Evolutionary conservation across 2,797 vertebrate genomes (phyloP).

Genomic region (Knipowitschia caucasica): DNA sequence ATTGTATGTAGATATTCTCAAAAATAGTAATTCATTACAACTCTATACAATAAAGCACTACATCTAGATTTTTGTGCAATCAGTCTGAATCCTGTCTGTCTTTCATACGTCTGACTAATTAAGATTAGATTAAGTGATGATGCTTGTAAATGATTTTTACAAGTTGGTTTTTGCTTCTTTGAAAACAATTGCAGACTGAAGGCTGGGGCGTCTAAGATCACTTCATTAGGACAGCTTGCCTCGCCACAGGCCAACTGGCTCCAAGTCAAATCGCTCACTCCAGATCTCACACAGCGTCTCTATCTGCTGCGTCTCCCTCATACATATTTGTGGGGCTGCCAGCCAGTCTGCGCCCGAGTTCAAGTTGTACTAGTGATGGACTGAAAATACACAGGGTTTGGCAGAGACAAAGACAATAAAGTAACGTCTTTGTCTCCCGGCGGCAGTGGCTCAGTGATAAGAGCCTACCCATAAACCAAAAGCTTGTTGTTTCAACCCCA

Average conservation of each 20-base stretch:
- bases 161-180: conserved; percentile 27
- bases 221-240: conserved; percentile 65
- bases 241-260: conserved; percentile 62
- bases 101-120: conserved; percentile 9
- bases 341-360: conserved; percentile 42
- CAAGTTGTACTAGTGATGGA: conserved; percentile 32
- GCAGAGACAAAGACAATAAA: neutral
- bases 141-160: conserved; percentile 20
- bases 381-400: conserved; percentile 1
- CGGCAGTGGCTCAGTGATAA: neutral
- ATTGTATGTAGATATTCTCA: too few species aligned
- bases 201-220: conserved; percentile 37
- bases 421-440: neutral
- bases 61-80: neutral
- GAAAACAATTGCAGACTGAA: conserved; percentile 47
- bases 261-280: conserved; percentile 37
- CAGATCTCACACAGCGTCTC: conserved; percentile 10
- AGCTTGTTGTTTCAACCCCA: neutral
- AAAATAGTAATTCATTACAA: too few species aligned
- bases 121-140: conserved; percentile 7
- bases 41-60: too few species aligned
- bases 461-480: too few species aligned
- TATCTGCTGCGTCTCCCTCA: conserved; percentile 25
- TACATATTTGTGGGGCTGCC: conserved; percentile 33
- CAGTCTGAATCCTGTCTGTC: neutral